These are phyloP conservation scores for Serripes groenlandicus DNA, from an alignment of 2,888 invertebrate species.

Conservation along the genomic window DNA sequence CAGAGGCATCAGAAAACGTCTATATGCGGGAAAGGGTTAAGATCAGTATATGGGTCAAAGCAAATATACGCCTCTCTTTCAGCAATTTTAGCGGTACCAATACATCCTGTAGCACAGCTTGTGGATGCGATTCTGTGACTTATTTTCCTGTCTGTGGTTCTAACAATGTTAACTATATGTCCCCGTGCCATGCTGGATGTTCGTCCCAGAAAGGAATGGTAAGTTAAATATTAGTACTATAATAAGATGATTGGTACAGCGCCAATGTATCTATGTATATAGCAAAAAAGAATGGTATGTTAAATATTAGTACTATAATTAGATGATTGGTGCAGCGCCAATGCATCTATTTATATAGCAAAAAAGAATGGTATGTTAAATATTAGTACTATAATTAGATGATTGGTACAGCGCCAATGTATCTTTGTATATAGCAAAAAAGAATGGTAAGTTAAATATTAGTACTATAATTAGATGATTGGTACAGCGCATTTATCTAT, in stretches of 20 bases:
- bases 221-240: not conserved
- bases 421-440: not conserved
- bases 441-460: not conserved
- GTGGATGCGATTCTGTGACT: constrained; percentile 69
- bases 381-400: not conserved
- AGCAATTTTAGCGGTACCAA: constrained; percentile 24
- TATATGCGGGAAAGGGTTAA: no score
- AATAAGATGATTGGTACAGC: no score
- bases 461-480: not conserved
- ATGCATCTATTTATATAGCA: not conserved
- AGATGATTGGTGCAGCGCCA: not conserved
- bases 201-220: constrained; percentile 48
- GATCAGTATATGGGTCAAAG: no score
- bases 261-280: not conserved
- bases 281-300: not conserved
- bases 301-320: not conserved
- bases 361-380: not conserved
- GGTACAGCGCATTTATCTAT: not conserved
- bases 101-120: constrained; percentile 46
- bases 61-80: not conserved
- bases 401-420: not conserved
- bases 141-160: constrained; percentile 78
- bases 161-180: constrained; percentile 73
- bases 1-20: no score
- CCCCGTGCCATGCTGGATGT: constrained; percentile 78